These are phyloP conservation scores for Australoheros facetus DNA, from an alignment of 2,797 vertebrate species.

Conservation along the genomic window DNA sequence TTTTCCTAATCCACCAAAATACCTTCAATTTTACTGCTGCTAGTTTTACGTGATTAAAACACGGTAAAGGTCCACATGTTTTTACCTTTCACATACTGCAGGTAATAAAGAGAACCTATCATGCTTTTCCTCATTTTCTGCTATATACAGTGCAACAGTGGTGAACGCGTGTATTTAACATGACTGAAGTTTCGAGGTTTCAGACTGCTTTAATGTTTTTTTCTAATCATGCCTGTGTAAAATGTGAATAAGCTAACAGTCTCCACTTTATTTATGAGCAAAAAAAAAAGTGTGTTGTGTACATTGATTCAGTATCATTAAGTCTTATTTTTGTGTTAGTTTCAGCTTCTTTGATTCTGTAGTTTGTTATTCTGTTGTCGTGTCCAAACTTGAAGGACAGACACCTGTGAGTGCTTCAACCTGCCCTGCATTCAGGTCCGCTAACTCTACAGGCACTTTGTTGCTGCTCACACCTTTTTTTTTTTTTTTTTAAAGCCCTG, in stretches of 20 bases:
- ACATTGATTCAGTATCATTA: neutral
- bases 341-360: neutral
- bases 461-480: conserved; percentile 2
- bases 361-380: neutral
- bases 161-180: neutral
- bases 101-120: neutral
- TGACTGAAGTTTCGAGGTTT: neutral
- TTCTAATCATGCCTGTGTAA: too few relatives aligned
- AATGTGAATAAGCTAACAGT: too few relatives aligned
- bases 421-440: neutral
- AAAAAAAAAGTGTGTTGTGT: too few relatives aligned
- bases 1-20: neutral
- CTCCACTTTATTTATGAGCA: too few relatives aligned
- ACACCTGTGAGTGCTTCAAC: neutral
- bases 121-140: neutral
- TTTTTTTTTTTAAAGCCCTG: conserved; percentile 3
- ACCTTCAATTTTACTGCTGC: neutral
- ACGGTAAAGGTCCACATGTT: too few relatives aligned
- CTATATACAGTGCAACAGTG: neutral
- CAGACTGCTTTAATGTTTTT: neutral
- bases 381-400: neutral
- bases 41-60: neutral
- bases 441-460: neutral
- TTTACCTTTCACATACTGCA: neutral
- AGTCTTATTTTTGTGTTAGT: neutral